phyloP scores from a whole-genome alignment of 2,113 vertebrate genomes.

The Clupea harengus region DNA sequence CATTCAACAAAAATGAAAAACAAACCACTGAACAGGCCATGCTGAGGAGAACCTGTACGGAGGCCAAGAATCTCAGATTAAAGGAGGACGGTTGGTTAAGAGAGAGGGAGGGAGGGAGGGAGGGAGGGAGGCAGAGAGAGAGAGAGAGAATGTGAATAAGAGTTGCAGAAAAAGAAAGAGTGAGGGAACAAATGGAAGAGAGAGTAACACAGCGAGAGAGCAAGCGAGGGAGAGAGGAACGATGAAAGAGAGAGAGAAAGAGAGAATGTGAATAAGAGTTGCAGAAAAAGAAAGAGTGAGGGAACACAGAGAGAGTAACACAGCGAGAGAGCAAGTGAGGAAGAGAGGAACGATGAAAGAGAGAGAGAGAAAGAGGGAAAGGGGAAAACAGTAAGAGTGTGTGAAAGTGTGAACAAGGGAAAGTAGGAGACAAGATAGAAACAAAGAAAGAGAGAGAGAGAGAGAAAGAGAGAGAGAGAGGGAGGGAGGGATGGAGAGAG shows the following conservation, averaged over 20 bases:
- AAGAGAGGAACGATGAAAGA: slow-evolving; percentile 5
- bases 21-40: slow-evolving; percentile 11
- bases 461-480: background rate
- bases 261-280: background rate
- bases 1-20: slow-evolving; percentile 20
- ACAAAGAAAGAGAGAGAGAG: background rate
- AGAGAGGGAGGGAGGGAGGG: background rate
- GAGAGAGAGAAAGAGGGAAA: background rate
- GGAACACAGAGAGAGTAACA: slow-evolving; percentile 10
- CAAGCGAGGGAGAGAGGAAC: slow-evolving; percentile 14
- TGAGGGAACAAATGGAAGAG: slow-evolving; percentile 12
- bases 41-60: slow-evolving; percentile 1
- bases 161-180: background rate
- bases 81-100: background rate
- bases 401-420: background rate
- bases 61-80: slow-evolving; percentile 14
- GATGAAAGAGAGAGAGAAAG: background rate
- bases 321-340: background rate
- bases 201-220: background rate
- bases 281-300: slow-evolving; percentile 9
- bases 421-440: too few species aligned
- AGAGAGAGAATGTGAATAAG: background rate
- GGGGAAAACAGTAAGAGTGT: background rate
- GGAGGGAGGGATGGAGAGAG: background rate
- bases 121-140: background rate